These are phyloP conservation scores for Zaprionus taronus DNA, from an alignment of 1,140 invertebrate genomes.

Conservation along the genomic window DNA sequence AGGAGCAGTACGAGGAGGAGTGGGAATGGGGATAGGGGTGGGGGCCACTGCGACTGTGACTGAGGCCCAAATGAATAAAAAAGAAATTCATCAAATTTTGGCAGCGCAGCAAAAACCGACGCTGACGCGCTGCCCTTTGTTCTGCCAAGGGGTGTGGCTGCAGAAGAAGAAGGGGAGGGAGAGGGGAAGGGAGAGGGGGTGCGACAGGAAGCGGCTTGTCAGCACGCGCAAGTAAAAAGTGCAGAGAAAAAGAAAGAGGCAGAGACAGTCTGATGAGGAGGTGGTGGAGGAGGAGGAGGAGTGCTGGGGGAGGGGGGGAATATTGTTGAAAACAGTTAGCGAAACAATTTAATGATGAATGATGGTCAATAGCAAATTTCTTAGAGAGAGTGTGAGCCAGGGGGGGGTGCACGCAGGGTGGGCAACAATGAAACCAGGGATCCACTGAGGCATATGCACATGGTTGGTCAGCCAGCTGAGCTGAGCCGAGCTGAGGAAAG, in stretches of 20 bases:
- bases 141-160: slow-evolving; percentile 9
- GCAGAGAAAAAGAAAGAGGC: slow-evolving; percentile 4
- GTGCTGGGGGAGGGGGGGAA: slow-evolving; percentile 1
- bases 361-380: slow-evolving; percentile 73
- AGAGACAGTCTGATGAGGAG: neutral
- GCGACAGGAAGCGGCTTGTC: slow-evolving; percentile 72
- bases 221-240: slow-evolving; percentile 60
- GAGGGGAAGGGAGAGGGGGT: neutral
- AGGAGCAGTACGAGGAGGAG: neutral
- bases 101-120: slow-evolving; percentile 61
- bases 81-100: slow-evolving; percentile 80
- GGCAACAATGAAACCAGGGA: slow-evolving; percentile 1
- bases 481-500: slow-evolving; percentile 3
- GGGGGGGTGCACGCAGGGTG: neutral
- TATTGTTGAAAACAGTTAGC: slow-evolving; percentile 76
- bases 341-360: slow-evolving; percentile 82
- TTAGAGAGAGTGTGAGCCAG: slow-evolving; percentile 15
- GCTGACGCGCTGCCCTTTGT: slow-evolving; percentile 40
- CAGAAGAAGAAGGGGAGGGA: no score
- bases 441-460: slow-evolving; percentile 56
- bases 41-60: no score
- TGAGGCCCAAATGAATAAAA: slow-evolving; percentile 68
- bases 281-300: fast-evolving
- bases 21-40: neutral
- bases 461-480: slow-evolving; percentile 54